Conservation (phyloP, 2,888 invertebrate species). For the Gonocerus acuteangulatus region DNA sequence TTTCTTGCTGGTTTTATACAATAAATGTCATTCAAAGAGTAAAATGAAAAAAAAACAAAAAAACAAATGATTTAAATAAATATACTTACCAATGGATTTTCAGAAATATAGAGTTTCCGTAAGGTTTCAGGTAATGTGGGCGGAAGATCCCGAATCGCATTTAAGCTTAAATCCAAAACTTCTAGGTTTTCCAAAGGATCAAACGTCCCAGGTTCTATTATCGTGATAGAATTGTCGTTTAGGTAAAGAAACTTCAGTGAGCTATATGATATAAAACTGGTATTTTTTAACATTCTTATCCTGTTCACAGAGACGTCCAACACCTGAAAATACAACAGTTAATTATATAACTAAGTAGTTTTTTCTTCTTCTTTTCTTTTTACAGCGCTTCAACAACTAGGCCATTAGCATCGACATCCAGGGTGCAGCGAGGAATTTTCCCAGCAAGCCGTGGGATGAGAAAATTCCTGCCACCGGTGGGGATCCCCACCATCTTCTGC, state of each 20-base stretch:
- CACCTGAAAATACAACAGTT: constrained; percentile 47
- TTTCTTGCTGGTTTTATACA: no score
- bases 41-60: no score
- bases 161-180: constrained; percentile 52
- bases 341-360: no score
- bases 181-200: constrained; percentile 47
- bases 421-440: no score
- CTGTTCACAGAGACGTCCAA: constrained; percentile 53
- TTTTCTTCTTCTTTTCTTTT: no score
- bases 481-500: no score
- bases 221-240: constrained; percentile 51
- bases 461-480: no score
- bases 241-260: constrained; percentile 52
- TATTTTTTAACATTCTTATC: constrained; percentile 48
- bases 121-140: constrained; percentile 47
- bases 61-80: no score
- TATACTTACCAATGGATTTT: constrained; percentile 46
- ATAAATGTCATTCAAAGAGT: no score
- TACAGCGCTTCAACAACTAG: no score
- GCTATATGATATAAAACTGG: constrained; percentile 49
- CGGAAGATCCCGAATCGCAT: constrained; percentile 49
- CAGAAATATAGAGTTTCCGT: constrained; percentile 54
- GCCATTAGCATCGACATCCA: no score
- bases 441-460: no score
- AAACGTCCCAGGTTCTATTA: constrained; percentile 51